Evolutionary conservation across 1,140 invertebrate species (phyloP).

Genomic region (Drosophila leontia): DNA sequence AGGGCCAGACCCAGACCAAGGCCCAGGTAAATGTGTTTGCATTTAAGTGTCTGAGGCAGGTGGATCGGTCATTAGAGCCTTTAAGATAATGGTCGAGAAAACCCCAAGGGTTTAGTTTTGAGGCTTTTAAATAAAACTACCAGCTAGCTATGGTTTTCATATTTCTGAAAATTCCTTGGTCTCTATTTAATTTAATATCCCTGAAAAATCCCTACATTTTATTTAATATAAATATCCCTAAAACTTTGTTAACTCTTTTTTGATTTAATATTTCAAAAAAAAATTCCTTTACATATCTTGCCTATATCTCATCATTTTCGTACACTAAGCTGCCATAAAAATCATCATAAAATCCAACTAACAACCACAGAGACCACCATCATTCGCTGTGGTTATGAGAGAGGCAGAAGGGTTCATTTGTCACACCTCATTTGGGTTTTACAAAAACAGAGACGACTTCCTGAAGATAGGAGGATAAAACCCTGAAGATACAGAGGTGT

Average conservation of each 20-base stretch:
- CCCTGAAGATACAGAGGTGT: conserved; percentile 34
- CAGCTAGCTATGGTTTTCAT: too few relatives aligned
- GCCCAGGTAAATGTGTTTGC: conserved; percentile 18
- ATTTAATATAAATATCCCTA: too few relatives aligned
- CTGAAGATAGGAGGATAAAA: neutral
- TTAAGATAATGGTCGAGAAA: conserved; percentile 6
- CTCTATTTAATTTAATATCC: too few relatives aligned
- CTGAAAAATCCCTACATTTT: too few relatives aligned
- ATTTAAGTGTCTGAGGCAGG: conserved; percentile 33
- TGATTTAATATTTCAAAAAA: neutral
- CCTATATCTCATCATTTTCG: neutral
- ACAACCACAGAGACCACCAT: neutral
- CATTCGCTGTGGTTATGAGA: conserved; percentile 8
- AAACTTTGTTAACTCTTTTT: too few relatives aligned
- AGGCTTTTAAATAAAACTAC: neutral
- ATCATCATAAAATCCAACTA: conserved; percentile 10
- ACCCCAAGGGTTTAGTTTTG: neutral
- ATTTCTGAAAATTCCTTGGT: neutral
- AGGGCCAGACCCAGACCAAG: neutral
- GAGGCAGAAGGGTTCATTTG: conserved; percentile 10
- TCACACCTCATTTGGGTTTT: conserved; percentile 32
- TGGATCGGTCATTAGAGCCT: conserved; percentile 20
- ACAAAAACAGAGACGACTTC: neutral
- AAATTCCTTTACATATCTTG: neutral
- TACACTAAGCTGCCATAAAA: neutral